Evolutionary conservation across 2,888 invertebrate species (phyloP), one percentile per base, ranked within the genome.

Genomic region (Pterostichus niger): DNA sequence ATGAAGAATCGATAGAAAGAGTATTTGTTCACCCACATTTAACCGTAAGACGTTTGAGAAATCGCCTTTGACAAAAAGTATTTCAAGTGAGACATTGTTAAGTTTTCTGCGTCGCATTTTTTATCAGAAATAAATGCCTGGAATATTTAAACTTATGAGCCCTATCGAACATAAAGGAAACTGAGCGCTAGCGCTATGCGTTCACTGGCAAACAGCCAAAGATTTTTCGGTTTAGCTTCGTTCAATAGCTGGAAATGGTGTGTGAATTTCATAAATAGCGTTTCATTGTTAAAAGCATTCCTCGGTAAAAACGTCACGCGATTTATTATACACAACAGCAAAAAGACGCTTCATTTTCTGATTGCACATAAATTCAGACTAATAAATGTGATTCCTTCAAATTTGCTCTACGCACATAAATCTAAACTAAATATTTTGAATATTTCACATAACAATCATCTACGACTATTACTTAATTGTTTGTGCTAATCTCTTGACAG

Each of bases 251-350:
- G 82, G 82, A 82, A 82, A 82, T 82, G 82, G 82, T 82, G 82
- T 82, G 82, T 82, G 82, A 82, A 82, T 82, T 82, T 82, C 82
- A 82, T 82, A 82, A 82, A 82, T 82, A 82, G 82, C 75, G 82
- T 82, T 82, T 82, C 82, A 82, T 82, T 82, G 82, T 82, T 82
- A 82, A 82, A 82, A 82, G 82, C 82, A 82, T 82, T 82, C 82
- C 82, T 56, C 82, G 75, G 82, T 73, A 75, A 82, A 82, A 82
- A 82, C 75, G 82, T 59, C 82, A 75, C 75, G 61, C 82, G 56
- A 82, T 82, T 82, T 82, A 82, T 82, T 82, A 82, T 82, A 82
- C 52, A 82, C 82, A 82, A 71, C 68, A 71, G 44, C 68, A 71
- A 71, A 71, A 71, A 71, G 68, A 71, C 68, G 68, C 68, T 71